Base-by-base conservation (phyloP, 1,140 invertebrate species). In the Microvelia longipes region DNA sequence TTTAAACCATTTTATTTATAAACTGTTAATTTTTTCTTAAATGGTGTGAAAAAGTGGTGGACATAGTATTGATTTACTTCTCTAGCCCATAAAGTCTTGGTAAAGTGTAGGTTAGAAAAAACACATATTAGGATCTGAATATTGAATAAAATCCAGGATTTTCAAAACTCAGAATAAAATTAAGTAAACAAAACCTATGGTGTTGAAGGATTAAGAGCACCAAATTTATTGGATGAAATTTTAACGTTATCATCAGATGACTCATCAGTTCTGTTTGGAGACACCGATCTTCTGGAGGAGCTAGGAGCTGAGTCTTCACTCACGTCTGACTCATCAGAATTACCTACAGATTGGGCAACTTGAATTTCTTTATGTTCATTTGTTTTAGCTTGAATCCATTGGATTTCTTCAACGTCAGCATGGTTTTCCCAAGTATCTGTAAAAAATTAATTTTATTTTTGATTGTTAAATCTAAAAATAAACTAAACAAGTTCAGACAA, bases 371-470 rank as follows among this genome's bases (percentile, higher is more conserved):
- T 78, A 73, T 26, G 74, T 81, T 66, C 81, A 77, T 14, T 26
- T 62, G n/a, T 67, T 28, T 26, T 60, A 1, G 85, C 86, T 78
- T 87, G 85, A 68, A 88, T 85, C 85, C 85, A 87, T 71, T 80
- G 80, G 0, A 89, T 81, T 68, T 79, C 81, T 72, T 85, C 81
- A 2, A 86, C 75, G 71, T 87, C 85, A 5, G 82, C 77, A 77
- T 86, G 83, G 2, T 73, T 78, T 74, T 83, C 79, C 82, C 83
- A 88, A 74, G 80, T 78, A 70, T 79, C 84, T 86, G 74, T 1
- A 74, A 77, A 73, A 68, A 60, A n/a, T 30, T 65, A 70, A 61
- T 24, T 60, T 60, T 26, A 66, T 25, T 66, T 2, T 19, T 60
- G 19, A 60, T 60, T 11, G 19, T 13, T 26, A 24, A 14, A 28